Base-by-base conservation (phyloP, 2,888 invertebrate species). In the Machimus atricapillus region DNA sequence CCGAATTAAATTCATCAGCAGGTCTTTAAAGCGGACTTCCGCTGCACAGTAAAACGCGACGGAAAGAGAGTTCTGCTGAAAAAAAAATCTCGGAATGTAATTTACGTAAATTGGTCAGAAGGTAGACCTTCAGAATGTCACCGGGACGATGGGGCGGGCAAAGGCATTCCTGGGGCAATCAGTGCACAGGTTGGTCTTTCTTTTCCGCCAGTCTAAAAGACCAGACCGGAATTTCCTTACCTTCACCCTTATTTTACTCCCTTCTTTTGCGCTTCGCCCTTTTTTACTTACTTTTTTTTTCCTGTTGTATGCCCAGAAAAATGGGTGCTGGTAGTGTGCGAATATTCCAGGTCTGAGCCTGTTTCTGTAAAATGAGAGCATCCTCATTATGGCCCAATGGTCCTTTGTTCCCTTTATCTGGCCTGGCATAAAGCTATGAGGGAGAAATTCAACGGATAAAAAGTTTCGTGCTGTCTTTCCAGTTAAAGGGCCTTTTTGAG, bases 151-250 rank as follows among this genome's bases (percentile, higher is more conserved):
- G 66, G 19, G n/a, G 16, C 19, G 37, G 82, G 66, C 58, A 66
- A 83, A 58, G 37, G 66, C 82, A 83, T 83, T 83, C 82, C 82
- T 66, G 31, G 27, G 58, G 56, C 81, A 81, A 81, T 81, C 81
- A 81, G 40, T 37, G 66, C 66, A 14, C 82, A 83, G 66, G 82
- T 83, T 83, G 34, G 37, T 19, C 66, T 66, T 83, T 56, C 82
- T 66, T 83, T 66, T 46, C 16, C 43, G 14, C 37, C 37, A 76
- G 34, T 76, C 31, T 83, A 34, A 77, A 86, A 86, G 56, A 56
- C 56, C 77, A 86, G 85, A 86, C 85, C 85, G 85, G 85, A 86
- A 86, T 77, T 86, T 86, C 76, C 85, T 77, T 86, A 77, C 52
- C 76, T 73, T 46, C 76, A 46, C 74, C 66, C 66, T 79, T 66